Evolutionary conservation across 2,113 vertebrate species (phyloP).

Genomic region (Aphyosemion australe): DNA sequence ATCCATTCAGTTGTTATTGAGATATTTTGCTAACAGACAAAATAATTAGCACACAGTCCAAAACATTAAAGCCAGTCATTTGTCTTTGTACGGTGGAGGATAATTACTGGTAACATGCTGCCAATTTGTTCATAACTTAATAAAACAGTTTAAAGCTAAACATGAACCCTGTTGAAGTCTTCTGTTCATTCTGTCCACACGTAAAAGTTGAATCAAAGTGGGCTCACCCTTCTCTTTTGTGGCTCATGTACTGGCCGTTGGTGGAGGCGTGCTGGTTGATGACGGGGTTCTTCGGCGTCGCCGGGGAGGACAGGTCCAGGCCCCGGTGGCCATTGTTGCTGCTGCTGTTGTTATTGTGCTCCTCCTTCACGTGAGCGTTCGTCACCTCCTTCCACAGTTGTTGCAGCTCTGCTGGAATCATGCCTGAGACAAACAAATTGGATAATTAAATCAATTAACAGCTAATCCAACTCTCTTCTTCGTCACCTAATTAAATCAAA

Average conservation of each 20-base stretch:
- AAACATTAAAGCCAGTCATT: too few species aligned
- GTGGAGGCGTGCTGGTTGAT: conserved; percentile 94
- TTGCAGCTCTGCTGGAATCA: conserved; percentile 99
- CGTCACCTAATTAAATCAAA: conserved; percentile 97
- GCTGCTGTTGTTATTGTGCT: conserved; percentile 83
- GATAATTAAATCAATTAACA: conserved; percentile 99
- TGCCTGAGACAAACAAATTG: conserved; percentile 99
- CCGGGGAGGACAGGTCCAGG: conserved; percentile 93
- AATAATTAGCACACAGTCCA: too few species aligned
- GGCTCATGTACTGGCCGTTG: conserved; percentile 93
- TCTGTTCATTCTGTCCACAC: too few species aligned
- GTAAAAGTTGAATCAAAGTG: background rate
- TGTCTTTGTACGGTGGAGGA: too few species aligned
- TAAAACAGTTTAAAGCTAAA: too few species aligned
- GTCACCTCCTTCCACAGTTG: conserved; percentile 99
- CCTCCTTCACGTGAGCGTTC: conserved; percentile 88
- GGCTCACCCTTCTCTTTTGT: conserved; percentile 95
- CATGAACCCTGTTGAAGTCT: too few species aligned
- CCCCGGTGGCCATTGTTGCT: conserved; percentile 86
- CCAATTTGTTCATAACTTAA: too few species aligned
- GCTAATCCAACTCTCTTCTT: conserved; percentile 94
- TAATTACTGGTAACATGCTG: too few species aligned
- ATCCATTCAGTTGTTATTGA: too few species aligned
- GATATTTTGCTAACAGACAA: too few species aligned
- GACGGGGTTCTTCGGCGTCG: conserved; percentile 88